Conservation (phyloP, 2,797 vertebrate species). For the Acrossocheilus fasciatus region DNA sequence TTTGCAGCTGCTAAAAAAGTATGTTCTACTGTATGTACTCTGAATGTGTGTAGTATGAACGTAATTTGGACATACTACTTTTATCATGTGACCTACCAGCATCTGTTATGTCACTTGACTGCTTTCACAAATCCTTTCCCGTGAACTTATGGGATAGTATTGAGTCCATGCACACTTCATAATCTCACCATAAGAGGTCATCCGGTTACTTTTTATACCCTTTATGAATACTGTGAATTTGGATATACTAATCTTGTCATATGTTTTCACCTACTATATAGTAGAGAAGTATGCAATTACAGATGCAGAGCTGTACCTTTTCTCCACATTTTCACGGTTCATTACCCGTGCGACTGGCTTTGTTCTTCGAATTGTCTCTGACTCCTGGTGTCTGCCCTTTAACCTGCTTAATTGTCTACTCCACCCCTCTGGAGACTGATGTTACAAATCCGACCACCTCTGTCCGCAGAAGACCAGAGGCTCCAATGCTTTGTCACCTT, state of each 20-base stretch:
- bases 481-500: conserved; percentile 33
- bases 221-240: background rate
- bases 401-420: conserved; percentile 21
- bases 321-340: conserved; percentile 9
- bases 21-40: background rate
- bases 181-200: background rate
- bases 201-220: background rate
- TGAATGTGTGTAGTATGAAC: background rate
- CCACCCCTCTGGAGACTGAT: conserved; percentile 27
- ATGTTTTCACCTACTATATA: background rate
- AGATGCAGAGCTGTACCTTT: background rate
- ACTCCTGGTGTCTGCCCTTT: conserved; percentile 26
- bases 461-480: background rate
- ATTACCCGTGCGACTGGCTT: conserved; percentile 6
- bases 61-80: background rate
- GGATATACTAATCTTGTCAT: background rate
- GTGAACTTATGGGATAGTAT: background rate
- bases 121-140: background rate
- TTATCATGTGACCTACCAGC: background rate
- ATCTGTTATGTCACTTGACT: background rate
- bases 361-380: background rate
- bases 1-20: background rate
- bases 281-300: background rate
- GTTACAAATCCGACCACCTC: background rate
- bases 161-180: background rate